These are phyloP conservation scores for Rhodinocichla rosea DNA, from an alignment of 2,113 vertebrate species.

Conservation along the genomic window DNA sequence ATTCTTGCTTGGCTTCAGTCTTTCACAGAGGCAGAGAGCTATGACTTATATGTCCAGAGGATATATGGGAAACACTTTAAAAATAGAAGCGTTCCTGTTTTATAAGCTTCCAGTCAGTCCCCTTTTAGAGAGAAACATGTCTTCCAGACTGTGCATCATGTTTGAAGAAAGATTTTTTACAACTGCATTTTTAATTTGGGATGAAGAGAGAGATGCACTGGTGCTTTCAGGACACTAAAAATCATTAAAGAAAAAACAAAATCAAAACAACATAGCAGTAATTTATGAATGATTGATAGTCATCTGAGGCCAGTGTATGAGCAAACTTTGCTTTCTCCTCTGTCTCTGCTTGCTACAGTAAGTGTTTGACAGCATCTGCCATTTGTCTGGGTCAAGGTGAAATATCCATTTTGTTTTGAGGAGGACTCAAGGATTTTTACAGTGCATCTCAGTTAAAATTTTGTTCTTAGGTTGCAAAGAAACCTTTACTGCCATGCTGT, in stretches of 20 bases:
- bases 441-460: background rate
- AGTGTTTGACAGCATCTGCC: constrained; percentile 3
- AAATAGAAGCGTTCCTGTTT: background rate
- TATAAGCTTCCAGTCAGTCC: background rate
- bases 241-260: background rate
- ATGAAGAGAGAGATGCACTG: background rate
- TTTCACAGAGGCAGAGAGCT: background rate
- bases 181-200: background rate
- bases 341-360: background rate
- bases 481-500: background rate
- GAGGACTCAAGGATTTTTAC: background rate
- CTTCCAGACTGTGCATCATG: background rate
- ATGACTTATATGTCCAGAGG: background rate
- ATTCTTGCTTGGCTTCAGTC: background rate
- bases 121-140: background rate
- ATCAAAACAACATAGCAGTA: background rate
- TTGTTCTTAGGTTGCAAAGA: background rate
- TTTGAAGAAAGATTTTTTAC: background rate
- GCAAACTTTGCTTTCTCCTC: constrained; percentile 6
- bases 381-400: constrained; percentile 25
- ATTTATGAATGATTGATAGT: background rate
- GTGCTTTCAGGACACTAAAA: background rate
- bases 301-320: background rate
- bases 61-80: background rate
- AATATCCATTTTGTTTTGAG: background rate